These are phyloP conservation scores for Latrodectus elegans DNA, from an alignment of 2,888 invertebrate species.

Conservation along the genomic window DNA sequence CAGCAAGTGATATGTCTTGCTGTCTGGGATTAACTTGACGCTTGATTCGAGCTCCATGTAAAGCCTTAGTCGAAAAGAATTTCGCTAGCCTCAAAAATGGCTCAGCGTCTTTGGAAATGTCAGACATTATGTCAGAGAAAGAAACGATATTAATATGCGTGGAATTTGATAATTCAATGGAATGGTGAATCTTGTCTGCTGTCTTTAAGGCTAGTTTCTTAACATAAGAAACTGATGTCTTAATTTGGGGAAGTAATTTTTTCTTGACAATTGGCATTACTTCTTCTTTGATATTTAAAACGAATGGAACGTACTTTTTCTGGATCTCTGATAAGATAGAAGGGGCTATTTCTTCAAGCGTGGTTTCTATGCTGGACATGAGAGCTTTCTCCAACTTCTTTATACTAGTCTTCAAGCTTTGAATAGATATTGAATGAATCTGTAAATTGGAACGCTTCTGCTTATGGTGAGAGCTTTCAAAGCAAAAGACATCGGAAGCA, in stretches of 20 bases:
- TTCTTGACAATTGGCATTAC: constrained; percentile 7
- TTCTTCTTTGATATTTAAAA: neutral
- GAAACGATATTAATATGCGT: neutral
- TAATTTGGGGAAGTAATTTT: too few relatives aligned
- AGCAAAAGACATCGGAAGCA: too few relatives aligned
- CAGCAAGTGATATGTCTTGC: neutral
- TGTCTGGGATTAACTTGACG: neutral
- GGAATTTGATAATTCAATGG: neutral
- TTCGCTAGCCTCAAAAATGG: neutral
- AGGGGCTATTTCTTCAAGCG: neutral
- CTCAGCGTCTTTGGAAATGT: neutral
- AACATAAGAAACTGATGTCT: neutral
- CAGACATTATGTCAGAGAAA: neutral
- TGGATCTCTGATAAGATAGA: neutral
- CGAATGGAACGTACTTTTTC: neutral
- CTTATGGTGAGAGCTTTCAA: too few relatives aligned
- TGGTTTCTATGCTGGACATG: neutral
- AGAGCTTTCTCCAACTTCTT: neutral
- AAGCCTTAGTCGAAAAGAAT: neutral
- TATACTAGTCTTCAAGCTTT: neutral
- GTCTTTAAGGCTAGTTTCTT: neutral
- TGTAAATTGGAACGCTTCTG: too few relatives aligned
- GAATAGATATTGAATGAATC: constrained; percentile 19
- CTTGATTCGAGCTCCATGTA: neutral
- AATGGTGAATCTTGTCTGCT: neutral